Evolutionary conservation across 1,140 invertebrate genomes (phyloP).

Genomic region (Calosoma granatense): DNA sequence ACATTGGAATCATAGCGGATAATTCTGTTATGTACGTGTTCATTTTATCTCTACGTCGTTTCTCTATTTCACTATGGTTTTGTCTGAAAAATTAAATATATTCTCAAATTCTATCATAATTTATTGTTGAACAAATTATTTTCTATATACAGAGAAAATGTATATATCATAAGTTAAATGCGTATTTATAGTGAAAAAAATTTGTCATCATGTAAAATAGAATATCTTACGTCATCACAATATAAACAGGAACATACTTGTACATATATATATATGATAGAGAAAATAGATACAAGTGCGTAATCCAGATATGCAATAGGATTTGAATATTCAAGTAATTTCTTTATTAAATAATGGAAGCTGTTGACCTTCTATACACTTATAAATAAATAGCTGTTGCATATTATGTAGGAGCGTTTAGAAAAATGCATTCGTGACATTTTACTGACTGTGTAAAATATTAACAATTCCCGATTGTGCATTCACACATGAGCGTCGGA

Average conservation of each 20-base stretch:
- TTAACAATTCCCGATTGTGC: constrained; percentile 16
- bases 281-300: too few relatives aligned
- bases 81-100: constrained; percentile 44
- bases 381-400: constrained; percentile 1
- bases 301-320: too few relatives aligned
- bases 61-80: constrained; percentile 95
- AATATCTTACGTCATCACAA: too few relatives aligned
- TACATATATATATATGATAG: too few relatives aligned
- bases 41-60: constrained; percentile 89
- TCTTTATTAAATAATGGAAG: constrained; percentile 9
- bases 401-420: constrained; percentile 15
- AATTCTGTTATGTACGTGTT: constrained; percentile 90
- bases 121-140: background rate
- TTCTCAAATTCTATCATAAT: background rate
- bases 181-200: too few relatives aligned
- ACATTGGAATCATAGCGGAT: constrained; percentile 86
- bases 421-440: constrained; percentile 23
- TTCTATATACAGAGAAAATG: background rate
- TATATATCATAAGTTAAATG: background rate
- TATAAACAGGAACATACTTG: too few relatives aligned
- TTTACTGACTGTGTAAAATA: constrained; percentile 20
- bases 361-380: background rate
- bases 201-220: too few relatives aligned
- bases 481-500: too few relatives aligned
- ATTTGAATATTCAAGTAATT: background rate